These are phyloP conservation scores for Melanogrammus aeglefinus DNA, from an alignment of 2,797 vertebrate species.

Conservation along the genomic window DNA sequence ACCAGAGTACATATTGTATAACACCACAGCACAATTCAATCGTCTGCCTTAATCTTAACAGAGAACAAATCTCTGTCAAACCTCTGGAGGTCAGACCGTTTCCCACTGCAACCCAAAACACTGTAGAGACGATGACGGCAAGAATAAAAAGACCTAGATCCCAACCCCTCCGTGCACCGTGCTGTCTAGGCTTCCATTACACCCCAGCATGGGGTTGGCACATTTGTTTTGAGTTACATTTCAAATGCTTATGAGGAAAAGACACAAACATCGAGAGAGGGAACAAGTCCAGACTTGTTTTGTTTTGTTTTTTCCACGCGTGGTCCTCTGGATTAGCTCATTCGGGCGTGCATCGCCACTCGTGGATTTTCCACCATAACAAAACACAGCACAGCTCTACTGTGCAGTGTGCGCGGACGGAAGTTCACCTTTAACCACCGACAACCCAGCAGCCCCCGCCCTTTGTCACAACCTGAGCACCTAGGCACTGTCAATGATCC, in stretches of 20 bases:
- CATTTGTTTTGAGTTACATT: slow-evolving; percentile 20
- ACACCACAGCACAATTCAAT: not conserved
- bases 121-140: not conserved
- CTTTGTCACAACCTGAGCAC: slow-evolving; percentile 46
- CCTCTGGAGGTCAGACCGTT: not conserved
- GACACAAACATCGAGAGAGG: slow-evolving; percentile 6
- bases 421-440: slow-evolving; percentile 48
- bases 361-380: slow-evolving; percentile 45
- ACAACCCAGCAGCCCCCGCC: slow-evolving; percentile 34
- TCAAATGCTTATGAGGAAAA: slow-evolving; percentile 26
- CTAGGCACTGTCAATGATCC: slow-evolving; percentile 12
- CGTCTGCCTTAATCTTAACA: slow-evolving; percentile 1
- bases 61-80: not conserved
- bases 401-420: slow-evolving; percentile 33
- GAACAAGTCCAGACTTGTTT: slow-evolving; percentile 59
- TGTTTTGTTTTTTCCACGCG: slow-evolving; percentile 5
- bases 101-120: not conserved
- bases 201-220: slow-evolving; percentile 8
- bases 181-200: slow-evolving; percentile 29
- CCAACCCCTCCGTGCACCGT: not conserved
- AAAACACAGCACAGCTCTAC: slow-evolving; percentile 20
- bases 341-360: slow-evolving; percentile 39
- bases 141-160: not conserved
- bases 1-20: not conserved
- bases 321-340: slow-evolving; percentile 32